Evolutionary conservation across 2,113 vertebrate species (phyloP).

Genomic region (Engraulis encrasicolus): DNA sequence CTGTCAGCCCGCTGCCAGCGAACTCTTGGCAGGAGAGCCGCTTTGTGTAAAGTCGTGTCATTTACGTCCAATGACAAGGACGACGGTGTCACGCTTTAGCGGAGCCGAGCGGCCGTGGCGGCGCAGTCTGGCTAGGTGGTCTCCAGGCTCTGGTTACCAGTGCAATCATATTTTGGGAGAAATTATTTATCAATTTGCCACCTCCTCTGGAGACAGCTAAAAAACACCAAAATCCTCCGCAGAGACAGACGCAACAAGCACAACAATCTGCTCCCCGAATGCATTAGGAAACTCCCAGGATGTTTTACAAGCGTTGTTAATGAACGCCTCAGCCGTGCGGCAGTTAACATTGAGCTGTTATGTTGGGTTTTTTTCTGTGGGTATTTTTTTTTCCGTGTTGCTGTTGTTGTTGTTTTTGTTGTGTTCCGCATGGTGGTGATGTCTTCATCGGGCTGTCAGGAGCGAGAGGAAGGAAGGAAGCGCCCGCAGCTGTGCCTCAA

Average conservation of each 20-base stretch:
- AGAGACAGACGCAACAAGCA: conserved; percentile 60
- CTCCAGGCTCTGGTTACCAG: conserved; percentile 19
- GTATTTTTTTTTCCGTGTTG: conserved; percentile 23
- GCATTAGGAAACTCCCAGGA: conserved; percentile 66
- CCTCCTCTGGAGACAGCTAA: conserved; percentile 57
- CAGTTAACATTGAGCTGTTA: conserved; percentile 77
- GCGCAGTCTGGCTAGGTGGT: not conserved
- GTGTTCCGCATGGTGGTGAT: conserved; percentile 76
- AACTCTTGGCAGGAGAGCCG: conserved; percentile 53
- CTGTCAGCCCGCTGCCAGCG: conserved; percentile 61
- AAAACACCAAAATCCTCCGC: conserved; percentile 55
- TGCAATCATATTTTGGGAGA: conserved; percentile 62
- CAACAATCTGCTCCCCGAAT: conserved; percentile 71
- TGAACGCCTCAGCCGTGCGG: conserved; percentile 75
- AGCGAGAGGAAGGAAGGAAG: no score
- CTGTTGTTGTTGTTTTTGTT: conserved; percentile 67
- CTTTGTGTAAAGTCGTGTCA: conserved; percentile 47
- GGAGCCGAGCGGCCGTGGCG: conserved; percentile 38
- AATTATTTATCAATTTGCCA: conserved; percentile 69
- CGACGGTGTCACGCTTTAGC: conserved; percentile 59
- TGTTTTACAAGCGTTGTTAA: conserved; percentile 72
- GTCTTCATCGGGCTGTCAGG: conserved; percentile 85
- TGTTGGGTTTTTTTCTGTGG: conserved; percentile 54
- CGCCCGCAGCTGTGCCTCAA: conserved; percentile 79
- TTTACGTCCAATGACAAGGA: conserved; percentile 60